Evolutionary conservation across 2,113 vertebrate species (phyloP).

Genomic region (Phocoena sinus): DNA sequence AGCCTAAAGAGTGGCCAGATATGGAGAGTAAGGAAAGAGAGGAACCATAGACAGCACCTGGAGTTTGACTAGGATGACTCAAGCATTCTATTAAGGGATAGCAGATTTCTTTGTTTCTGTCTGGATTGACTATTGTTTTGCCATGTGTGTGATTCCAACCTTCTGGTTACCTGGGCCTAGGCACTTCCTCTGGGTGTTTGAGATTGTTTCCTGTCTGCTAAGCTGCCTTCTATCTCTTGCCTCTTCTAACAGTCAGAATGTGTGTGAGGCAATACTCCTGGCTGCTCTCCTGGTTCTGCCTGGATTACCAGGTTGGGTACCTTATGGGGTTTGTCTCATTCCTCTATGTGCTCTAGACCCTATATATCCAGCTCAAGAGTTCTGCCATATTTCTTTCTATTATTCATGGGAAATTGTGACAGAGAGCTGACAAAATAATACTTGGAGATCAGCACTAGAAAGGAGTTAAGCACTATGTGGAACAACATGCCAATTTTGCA

Average conservation of each 20-base stretch:
- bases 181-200: not conserved
- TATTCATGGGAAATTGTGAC: not conserved
- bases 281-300: not conserved
- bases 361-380: not conserved
- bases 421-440: slow-evolving; percentile 17
- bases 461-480: not conserved
- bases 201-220: not conserved
- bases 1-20: not conserved
- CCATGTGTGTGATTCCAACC: not conserved
- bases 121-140: not conserved
- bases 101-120: not conserved
- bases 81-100: not conserved
- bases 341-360: not conserved
- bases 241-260: not conserved
- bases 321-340: not conserved
- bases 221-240: not conserved
- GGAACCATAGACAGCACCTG: not conserved
- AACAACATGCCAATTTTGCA: not conserved
- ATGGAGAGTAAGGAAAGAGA: not conserved
- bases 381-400: not conserved
- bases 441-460: not conserved
- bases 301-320: not conserved
- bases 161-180: not conserved
- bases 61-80: not conserved
- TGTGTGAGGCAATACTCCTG: not conserved